Evolutionary conservation across 2,113 vertebrate genomes (phyloP).

Genomic region (Triplophysa rosa): DNA sequence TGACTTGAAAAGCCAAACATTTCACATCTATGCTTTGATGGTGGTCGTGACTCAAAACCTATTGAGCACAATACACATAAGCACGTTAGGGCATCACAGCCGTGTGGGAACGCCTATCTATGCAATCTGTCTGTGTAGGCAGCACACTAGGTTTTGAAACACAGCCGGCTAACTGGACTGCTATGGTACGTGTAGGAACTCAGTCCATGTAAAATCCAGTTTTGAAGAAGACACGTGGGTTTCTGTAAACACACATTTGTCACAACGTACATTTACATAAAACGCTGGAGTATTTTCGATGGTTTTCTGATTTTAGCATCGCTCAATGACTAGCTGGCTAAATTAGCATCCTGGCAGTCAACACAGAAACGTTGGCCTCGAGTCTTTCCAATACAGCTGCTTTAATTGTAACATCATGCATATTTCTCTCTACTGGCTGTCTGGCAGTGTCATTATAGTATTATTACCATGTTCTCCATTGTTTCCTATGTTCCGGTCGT

Average conservation of each 20-base stretch:
- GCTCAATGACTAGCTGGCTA: conserved; percentile 13
- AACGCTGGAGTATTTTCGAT: not conserved
- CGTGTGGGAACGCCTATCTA: not conserved
- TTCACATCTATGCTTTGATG: not conserved
- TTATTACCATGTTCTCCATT: conserved; percentile 48
- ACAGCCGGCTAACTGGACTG: not conserved
- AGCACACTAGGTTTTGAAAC: conserved; percentile 7
- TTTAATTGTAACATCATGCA: not conserved
- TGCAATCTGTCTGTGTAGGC: not conserved
- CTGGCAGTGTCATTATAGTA: not conserved
- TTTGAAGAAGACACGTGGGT: not conserved
- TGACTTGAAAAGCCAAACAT: not conserved
- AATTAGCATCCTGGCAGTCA: conserved; percentile 39
- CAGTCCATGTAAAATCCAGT: not conserved
- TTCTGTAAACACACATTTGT: not conserved
- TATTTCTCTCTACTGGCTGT: not conserved
- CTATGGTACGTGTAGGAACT: conserved; percentile 22
- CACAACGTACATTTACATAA: not conserved
- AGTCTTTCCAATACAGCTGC: not conserved
- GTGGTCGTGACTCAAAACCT: not conserved
- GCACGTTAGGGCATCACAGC: not conserved
- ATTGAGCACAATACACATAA: not conserved
- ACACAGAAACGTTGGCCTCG: conserved; percentile 35
- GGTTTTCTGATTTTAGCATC: not conserved
- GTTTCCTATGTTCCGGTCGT: conserved; percentile 19